phyloP scores from a whole-genome alignment of 2,113 vertebrate genomes.

The Thomomys bottae region DNA sequence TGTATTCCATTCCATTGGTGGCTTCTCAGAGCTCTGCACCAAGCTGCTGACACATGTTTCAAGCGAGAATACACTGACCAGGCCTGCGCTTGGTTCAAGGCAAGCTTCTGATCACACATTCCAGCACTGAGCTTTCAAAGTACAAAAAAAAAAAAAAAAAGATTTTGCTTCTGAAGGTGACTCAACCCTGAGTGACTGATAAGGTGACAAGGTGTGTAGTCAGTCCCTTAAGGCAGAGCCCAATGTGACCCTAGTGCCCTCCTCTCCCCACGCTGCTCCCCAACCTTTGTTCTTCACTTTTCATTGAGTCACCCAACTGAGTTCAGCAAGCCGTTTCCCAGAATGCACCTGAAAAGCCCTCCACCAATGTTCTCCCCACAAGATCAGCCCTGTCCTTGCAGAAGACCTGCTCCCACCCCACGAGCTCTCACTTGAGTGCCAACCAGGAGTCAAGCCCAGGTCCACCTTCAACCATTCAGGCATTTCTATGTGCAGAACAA shows the following conservation, averaged over 20 bases:
- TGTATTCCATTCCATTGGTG: neutral
- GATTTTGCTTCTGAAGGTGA: neutral
- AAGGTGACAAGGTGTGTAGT: neutral
- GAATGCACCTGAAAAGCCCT: neutral
- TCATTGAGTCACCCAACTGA: neutral
- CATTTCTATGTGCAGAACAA: neutral
- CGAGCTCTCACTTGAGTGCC: neutral
- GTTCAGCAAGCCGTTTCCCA: neutral
- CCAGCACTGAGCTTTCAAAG: neutral
- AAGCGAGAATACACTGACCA: neutral
- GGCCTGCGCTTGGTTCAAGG: neutral
- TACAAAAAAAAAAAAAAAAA: neutral
- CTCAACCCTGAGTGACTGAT: neutral
- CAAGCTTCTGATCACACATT: neutral
- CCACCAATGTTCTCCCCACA: neutral
- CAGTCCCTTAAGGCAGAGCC: neutral
- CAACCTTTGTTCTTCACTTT: neutral
- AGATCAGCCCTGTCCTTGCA: no score
- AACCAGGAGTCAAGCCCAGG: neutral
- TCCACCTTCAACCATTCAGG: neutral
- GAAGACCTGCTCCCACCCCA: neutral
- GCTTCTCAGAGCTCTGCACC: neutral
- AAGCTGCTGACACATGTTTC: neutral
- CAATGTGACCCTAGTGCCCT: neutral
- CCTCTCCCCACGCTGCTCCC: rapidly evolving